Evolutionary conservation across 2,797 vertebrate species (phyloP).

Genomic region (Pogonophryne albipinna): DNA sequence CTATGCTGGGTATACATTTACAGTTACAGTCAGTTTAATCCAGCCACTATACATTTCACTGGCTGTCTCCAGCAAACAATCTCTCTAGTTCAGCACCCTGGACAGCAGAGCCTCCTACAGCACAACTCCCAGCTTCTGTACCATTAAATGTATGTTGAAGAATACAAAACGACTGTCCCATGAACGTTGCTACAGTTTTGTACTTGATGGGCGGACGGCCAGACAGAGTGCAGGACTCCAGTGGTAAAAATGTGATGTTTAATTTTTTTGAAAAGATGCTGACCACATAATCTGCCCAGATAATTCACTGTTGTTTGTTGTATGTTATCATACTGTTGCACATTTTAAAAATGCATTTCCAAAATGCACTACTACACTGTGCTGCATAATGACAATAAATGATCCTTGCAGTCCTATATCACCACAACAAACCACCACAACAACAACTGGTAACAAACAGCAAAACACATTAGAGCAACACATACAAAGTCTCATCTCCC

Average conservation of each 20-base stretch:
- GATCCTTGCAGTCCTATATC: background rate
- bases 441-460: background rate
- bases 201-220: no score
- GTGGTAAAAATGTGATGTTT: no score
- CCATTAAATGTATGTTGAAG: constrained; percentile 4
- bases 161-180: background rate
- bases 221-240: no score
- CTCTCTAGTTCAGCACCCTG: constrained; percentile 61
- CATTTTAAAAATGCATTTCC: no score
- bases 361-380: no score
- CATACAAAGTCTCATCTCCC: background rate
- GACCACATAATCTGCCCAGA: no score
- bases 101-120: constrained; percentile 38
- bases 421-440: background rate
- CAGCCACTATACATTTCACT: constrained; percentile 17
- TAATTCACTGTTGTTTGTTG: no score
- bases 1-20: background rate
- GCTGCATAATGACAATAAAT: no score
- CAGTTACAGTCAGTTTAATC: background rate
- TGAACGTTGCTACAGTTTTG: no score
- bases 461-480: background rate
- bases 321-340: no score
- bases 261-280: no score
- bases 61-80: constrained; percentile 3
- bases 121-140: constrained; percentile 5